Conservation (phyloP, 2,888 invertebrate species). For the Campaea margaritaria region DNA sequence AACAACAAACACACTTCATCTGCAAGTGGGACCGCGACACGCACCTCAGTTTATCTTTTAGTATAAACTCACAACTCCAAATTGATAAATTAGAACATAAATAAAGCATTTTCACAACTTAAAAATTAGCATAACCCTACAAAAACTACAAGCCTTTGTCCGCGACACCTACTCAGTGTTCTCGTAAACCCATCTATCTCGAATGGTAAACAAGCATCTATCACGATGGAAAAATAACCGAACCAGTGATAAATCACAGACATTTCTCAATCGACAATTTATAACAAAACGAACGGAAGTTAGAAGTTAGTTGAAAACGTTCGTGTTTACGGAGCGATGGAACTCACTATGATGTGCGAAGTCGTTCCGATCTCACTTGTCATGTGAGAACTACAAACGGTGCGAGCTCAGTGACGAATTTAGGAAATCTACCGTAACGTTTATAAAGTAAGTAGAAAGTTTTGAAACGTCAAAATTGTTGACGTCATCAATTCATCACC, state of each 20-base stretch:
- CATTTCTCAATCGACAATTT: conserved; percentile 68
- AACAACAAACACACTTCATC: no score
- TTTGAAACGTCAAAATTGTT: no score
- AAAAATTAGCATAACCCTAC: conserved; percentile 31
- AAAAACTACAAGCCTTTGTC: conserved; percentile 23
- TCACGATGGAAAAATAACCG: conserved; percentile 58
- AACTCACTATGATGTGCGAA: conserved; percentile 39
- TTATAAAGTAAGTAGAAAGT: no score
- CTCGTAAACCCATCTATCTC: conserved; percentile 48
- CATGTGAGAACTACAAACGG: not conserved
- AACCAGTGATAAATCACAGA: conserved; percentile 64
- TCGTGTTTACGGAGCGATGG: conserved; percentile 48
- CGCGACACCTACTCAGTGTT: conserved; percentile 40
- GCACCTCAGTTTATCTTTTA: not conserved
- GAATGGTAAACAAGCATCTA: conserved; percentile 62
- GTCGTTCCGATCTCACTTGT: conserved; percentile 36
- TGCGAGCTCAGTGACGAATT: not conserved
- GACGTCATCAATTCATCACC: no score
- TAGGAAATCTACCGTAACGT: no score
- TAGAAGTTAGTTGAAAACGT: conserved; percentile 51
- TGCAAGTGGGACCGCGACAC: no score
- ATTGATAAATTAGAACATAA: conserved; percentile 32
- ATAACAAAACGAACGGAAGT: conserved; percentile 65
- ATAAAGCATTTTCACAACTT: conserved; percentile 19
- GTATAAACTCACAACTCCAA: conserved; percentile 8